A percentile compares a stretch with the other conserved stretches of the same genome.
Evolutionary conservation across 1,140 invertebrate species (phyloP).

Genomic region (Macrosteles quadrilineatus): DNA sequence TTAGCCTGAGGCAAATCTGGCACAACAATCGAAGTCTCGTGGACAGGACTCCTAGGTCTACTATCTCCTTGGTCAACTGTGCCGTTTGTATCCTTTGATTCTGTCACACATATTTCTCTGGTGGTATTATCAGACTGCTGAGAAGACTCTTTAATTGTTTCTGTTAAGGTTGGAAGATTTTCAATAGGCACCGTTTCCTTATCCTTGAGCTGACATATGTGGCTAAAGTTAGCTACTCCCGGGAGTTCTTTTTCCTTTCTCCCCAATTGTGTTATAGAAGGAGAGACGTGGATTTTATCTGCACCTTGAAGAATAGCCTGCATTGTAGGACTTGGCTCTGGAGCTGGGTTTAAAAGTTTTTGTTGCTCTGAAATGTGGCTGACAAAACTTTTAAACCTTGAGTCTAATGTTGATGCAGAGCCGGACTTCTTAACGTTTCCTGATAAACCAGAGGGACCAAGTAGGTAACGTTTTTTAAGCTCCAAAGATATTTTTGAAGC

Average conservation of each 20-base stretch:
- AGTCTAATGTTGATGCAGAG: conserved; percentile 81
- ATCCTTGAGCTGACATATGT: conserved; percentile 44
- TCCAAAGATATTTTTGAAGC: conserved; percentile 83
- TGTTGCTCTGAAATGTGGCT: conserved; percentile 87
- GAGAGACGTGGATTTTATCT: conserved; percentile 50
- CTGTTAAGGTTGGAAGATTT: neutral
- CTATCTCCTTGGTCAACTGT: conserved; percentile 48
- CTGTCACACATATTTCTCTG: neutral
- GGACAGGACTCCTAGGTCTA: conserved; percentile 58
- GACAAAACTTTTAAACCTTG: conserved; percentile 77
- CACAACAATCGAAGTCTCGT: conserved; percentile 64
- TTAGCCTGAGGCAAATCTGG: conserved; percentile 56
- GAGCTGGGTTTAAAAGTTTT: conserved; percentile 79
- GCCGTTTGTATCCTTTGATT: conserved; percentile 12
- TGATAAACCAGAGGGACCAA: conserved; percentile 63
- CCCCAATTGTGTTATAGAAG: conserved; percentile 33
- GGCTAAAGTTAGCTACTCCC: conserved; percentile 41
- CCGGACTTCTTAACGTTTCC: conserved; percentile 77
- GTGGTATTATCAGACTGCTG: neutral
- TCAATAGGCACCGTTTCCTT: conserved; percentile 27
- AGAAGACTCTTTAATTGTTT: neutral
- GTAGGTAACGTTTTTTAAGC: conserved; percentile 79
- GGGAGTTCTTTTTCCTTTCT: conserved; percentile 42
- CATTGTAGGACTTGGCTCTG: conserved; percentile 73
- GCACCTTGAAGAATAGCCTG: conserved; percentile 65